These are phyloP conservation scores for Ommatoiulus sabulosus DNA, from an alignment of 2,888 invertebrate genomes.

Conservation along the genomic window DNA sequence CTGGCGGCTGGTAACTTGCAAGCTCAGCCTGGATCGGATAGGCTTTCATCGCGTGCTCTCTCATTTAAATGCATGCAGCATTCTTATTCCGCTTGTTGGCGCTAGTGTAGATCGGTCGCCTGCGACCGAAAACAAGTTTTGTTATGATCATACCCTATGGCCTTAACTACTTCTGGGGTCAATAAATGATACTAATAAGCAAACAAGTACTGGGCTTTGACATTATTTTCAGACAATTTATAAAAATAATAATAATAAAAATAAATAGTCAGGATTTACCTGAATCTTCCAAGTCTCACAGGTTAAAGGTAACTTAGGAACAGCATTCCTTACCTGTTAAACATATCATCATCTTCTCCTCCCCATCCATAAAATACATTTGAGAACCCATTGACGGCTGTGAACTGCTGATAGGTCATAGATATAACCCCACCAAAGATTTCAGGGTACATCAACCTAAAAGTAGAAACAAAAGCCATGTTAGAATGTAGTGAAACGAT, in stretches of 20 bases:
- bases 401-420: constrained; percentile 79
- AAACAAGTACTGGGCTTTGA: background rate
- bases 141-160: no score
- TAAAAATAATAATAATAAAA: no score
- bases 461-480: constrained; percentile 43
- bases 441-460: constrained; percentile 68
- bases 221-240: background rate
- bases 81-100: no score
- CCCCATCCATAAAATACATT: constrained; percentile 89
- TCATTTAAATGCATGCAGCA: no score
- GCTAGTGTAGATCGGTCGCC: no score
- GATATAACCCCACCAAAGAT: constrained; percentile 87
- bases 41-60: no score
- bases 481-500: background rate
- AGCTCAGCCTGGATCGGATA: no score
- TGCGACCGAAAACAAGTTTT: no score
- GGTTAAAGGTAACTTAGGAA: background rate
- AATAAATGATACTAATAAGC: background rate
- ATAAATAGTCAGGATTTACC: no score
- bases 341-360: constrained; percentile 89
- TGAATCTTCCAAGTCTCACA: no score
- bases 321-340: constrained; percentile 60
- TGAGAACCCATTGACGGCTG: constrained; percentile 81
- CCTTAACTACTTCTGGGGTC: background rate
- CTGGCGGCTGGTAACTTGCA: no score